Base-by-base conservation (phyloP, 30 jellyfish, hydroid and myxozoan species). In the Cassiopea andromeda region DNA sequence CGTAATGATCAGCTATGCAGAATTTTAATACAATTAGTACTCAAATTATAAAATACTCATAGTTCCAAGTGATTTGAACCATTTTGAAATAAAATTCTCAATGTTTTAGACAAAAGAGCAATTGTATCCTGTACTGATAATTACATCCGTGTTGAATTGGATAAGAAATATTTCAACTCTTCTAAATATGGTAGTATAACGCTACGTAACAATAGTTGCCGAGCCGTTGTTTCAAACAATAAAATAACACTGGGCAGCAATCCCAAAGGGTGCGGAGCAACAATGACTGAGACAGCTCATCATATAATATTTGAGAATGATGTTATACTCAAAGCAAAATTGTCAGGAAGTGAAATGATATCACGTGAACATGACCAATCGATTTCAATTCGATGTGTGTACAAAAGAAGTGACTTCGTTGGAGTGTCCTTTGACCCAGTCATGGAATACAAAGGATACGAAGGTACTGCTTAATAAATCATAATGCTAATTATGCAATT, bases 401-500 rank as follows among this genome's bases (percentile, higher is more conserved):
- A 5, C 15, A 49, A 75, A 14, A 44, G 85, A 54, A 14, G 70
- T 46, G 85, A 64, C 6, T 75, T 75, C 14, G 85, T 49, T 44
- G 85, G 85, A 12, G 18, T 75, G 18, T 75, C 85, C 14, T 75
- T 75, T 46, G 85, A 75, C 3, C 85, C 85, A 6, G 19, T 75
- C 69, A 75, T 46, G 85, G 57, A 54, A 48, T 45, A 45, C 69
- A 75, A 64, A 43, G 85, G 85, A 17, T 45, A 27, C 46, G 85
- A 75, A 75, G 70, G 85, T 75, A 46, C 64, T 2, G 64, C n/a
- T 50, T 5, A 50, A 9, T 9, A 50, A 9, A 50, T 9, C 9
- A 50, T 50, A 2, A 9, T 50, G 5, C 9, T 9, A 2, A 5
- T 50, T 50, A 5, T 50, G 64, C 9, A 50, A 9, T 50, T 50